Percentiles rank a stretch among this genome's conserved stretches.
These are phyloP conservation scores for Willowsia nigromaculata DNA, from an alignment of 2,888 invertebrate genomes.

Conservation along the genomic window DNA sequence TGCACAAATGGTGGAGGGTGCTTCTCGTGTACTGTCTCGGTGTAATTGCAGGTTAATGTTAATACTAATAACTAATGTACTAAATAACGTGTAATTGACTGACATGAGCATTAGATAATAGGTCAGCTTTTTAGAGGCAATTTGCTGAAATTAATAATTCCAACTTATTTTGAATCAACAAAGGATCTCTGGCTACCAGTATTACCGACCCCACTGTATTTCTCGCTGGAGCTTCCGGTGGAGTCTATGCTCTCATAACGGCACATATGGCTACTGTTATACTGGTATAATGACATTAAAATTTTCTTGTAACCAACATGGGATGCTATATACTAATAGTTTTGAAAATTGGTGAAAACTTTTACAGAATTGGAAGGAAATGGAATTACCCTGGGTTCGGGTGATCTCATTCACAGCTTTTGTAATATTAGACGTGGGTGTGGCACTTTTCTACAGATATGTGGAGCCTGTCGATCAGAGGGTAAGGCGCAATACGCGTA, in stretches of 20 bases:
- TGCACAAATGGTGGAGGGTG: conserved; percentile 97
- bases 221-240: conserved; percentile 92
- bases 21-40: conserved; percentile 90
- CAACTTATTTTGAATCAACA: background rate
- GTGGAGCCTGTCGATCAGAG: conserved; percentile 85
- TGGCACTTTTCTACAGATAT: conserved; percentile 94
- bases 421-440: conserved; percentile 90
- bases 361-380: conserved; percentile 96
- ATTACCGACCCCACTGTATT: conserved; percentile 88
- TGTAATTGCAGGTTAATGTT: conserved; percentile 85
- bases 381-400: conserved; percentile 95
- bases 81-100: background rate
- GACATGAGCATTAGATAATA: background rate
- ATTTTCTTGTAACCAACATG: background rate
- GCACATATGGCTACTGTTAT: conserved; percentile 96
- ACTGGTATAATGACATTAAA: conserved; percentile 85
- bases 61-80: background rate
- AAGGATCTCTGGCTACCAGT: conserved; percentile 88
- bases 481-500: conserved; percentile 74
- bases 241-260: conserved; percentile 95
- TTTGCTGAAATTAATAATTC: conserved; percentile 79
- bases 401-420: conserved; percentile 90
- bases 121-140: background rate
- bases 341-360: background rate
- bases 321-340: background rate